Conservation (phyloP, 1,140 invertebrate species). For the Mamestra configurata region DNA sequence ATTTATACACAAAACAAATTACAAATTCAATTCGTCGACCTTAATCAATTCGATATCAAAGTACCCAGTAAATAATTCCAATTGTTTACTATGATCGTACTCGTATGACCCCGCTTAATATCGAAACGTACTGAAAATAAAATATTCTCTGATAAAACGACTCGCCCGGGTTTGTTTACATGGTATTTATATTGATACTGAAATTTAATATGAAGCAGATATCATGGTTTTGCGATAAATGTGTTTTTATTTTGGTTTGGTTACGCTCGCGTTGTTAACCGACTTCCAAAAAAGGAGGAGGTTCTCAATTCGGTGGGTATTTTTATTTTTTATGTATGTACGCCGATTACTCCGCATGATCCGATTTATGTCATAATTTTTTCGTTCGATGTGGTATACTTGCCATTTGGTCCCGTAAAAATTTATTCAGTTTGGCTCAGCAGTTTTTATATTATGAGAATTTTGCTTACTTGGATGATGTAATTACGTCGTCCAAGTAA, state of each 20-base stretch:
- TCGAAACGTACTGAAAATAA: neutral
- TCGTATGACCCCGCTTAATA: neutral
- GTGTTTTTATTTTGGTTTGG: neutral
- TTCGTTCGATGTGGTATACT: too few relatives aligned
- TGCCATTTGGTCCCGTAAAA: too few relatives aligned
- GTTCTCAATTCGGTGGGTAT: too few relatives aligned
- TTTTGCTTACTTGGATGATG: too few relatives aligned
- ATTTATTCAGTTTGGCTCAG: too few relatives aligned
- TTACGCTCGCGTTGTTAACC: neutral
- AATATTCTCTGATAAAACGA: neutral
- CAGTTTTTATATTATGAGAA: too few relatives aligned
- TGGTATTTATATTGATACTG: neutral
- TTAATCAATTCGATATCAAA: neutral
- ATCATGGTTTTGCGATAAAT: neutral
- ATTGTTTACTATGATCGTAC: constrained; percentile 2
- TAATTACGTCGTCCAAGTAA: too few relatives aligned
- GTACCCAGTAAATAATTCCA: constrained; percentile 3
- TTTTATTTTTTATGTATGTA: too few relatives aligned
- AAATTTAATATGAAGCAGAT: neutral
- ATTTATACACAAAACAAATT: neutral
- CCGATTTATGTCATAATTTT: too few relatives aligned
- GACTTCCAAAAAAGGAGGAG: too few relatives aligned
- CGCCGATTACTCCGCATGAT: too few relatives aligned
- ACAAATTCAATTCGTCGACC: constrained; percentile 4
- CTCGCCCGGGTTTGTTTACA: neutral